Evolutionary conservation across 2,113 vertebrate genomes (phyloP).

Genomic region (Prunella fulvescens): DNA sequence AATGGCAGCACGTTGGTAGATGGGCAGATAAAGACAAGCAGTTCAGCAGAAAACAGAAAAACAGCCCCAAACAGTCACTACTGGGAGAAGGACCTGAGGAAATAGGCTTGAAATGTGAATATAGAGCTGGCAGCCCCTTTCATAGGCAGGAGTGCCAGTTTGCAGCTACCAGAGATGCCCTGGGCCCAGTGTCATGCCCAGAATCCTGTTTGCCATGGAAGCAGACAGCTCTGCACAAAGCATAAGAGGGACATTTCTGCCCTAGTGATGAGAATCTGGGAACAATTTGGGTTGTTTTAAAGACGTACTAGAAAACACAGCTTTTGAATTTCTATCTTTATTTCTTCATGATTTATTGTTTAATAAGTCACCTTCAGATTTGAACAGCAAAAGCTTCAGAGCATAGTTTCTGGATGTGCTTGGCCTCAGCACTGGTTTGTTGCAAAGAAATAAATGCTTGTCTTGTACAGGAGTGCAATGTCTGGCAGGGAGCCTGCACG

Average conservation of each 20-base stretch:
- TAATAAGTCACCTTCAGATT: neutral
- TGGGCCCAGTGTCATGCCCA: neutral
- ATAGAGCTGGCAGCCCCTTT: neutral
- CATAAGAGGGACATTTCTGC: neutral
- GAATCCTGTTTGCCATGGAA: neutral
- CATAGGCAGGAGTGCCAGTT: neutral
- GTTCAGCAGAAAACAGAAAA: neutral
- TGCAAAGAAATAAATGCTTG: neutral
- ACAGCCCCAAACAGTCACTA: neutral
- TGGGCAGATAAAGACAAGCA: neutral
- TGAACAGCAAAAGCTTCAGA: neutral
- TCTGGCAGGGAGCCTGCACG: neutral
- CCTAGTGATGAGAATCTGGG: neutral
- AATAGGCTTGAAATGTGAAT: neutral
- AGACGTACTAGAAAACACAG: neutral
- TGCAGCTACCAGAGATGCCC: neutral
- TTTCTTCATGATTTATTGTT: neutral
- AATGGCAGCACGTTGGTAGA: accelerated
- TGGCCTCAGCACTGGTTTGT: neutral
- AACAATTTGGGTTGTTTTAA: neutral
- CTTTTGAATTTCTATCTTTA: neutral
- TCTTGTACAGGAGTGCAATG: neutral
- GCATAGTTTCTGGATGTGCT: neutral
- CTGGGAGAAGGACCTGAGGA: neutral
- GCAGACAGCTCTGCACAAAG: neutral